These are phyloP conservation scores for Dasyurus viverrinus DNA, from an alignment of 2,113 vertebrate species.

Conservation along the genomic window DNA sequence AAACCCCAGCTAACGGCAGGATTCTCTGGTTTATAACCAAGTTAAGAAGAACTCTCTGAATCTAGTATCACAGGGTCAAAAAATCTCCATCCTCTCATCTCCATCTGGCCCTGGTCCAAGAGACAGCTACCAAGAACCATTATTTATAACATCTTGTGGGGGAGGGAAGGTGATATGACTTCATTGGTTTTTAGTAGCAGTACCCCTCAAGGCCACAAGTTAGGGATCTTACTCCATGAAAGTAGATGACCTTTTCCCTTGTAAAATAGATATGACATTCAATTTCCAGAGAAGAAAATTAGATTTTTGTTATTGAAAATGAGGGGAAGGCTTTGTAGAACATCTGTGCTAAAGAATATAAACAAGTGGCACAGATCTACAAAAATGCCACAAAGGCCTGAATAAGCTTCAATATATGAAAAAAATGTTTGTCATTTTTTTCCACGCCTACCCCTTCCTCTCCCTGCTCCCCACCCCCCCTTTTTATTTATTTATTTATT, in stretches of 20 bases:
- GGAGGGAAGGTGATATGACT: background rate
- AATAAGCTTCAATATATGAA: background rate
- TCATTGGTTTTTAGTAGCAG: background rate
- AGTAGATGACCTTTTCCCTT: background rate
- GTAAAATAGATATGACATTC: background rate
- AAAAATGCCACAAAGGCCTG: background rate
- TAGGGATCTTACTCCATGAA: background rate
- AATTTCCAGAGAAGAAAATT: conserved; percentile 2
- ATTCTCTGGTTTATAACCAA: background rate
- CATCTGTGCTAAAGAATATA: background rate
- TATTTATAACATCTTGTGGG: background rate
- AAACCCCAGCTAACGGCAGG: background rate
- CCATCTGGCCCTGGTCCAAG: background rate
- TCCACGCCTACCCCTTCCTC: background rate
- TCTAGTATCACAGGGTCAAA: background rate
- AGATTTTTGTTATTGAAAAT: background rate
- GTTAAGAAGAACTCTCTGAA: background rate
- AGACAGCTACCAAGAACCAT: background rate
- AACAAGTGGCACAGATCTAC: background rate
- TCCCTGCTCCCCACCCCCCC: too few species aligned
- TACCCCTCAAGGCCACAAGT: background rate
- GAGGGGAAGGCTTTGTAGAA: background rate
- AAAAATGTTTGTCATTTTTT: background rate
- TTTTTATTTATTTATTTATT: background rate
- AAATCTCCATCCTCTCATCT: background rate